Evolutionary conservation across 2,113 vertebrate species (phyloP).

Genomic region (Daubentonia madagascariensis): DNA sequence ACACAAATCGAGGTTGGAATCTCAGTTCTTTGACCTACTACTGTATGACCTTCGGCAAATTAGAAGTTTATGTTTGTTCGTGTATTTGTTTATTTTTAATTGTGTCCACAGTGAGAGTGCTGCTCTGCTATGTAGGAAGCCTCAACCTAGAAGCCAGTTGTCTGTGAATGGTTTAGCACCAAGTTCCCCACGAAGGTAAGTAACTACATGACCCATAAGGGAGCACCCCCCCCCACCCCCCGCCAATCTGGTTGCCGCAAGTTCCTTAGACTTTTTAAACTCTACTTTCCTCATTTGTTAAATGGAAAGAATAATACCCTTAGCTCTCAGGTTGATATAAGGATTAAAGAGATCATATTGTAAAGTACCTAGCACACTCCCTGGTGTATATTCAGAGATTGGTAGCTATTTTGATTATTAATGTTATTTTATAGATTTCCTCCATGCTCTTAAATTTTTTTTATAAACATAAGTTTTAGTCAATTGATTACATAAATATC

Average conservation of each 20-base stretch:
- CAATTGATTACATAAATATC: background rate
- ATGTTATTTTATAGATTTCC: background rate
- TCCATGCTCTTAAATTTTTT: background rate
- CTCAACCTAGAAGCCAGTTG: background rate
- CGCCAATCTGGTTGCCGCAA: background rate
- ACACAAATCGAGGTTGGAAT: constrained; percentile 25
- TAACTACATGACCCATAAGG: background rate
- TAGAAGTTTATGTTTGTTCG: background rate
- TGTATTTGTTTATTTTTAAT: background rate
- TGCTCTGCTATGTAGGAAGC: background rate
- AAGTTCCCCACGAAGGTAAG: rapidly evolving
- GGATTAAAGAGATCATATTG: background rate
- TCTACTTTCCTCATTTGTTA: background rate
- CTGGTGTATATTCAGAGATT: background rate
- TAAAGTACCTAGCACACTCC: background rate
- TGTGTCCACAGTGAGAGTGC: background rate
- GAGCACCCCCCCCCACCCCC: background rate
- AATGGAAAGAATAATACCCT: background rate
- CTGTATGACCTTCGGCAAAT: background rate
- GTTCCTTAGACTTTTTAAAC: background rate
- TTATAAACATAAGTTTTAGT: background rate
- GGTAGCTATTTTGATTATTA: background rate
- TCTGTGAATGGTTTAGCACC: background rate
- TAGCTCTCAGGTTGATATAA: background rate
- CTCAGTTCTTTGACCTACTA: background rate